A percentile compares a stretch with the other conserved stretches of the same genome.
These are phyloP conservation scores for Sicus ferrugineus DNA, from an alignment of 2,888 invertebrate species.

Conservation along the genomic window DNA sequence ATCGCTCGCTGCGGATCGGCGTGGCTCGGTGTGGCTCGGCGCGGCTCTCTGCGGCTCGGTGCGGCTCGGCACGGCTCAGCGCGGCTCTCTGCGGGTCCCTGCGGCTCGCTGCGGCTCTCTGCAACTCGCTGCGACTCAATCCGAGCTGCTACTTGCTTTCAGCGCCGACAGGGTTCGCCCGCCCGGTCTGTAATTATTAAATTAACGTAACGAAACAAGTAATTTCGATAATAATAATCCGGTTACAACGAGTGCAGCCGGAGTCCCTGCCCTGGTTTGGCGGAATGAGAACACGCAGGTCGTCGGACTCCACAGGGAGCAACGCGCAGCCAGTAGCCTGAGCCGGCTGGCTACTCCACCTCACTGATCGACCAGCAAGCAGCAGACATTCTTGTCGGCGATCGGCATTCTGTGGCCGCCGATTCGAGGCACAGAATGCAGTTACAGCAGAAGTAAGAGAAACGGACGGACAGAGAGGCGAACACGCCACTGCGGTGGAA, in stretches of 20 bases:
- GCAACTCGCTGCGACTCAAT: no score
- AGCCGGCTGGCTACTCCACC: neutral
- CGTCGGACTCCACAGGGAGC: slow-evolving; percentile 1
- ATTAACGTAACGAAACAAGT: slow-evolving; percentile 37
- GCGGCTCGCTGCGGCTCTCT: no score
- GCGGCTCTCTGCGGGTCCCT: neutral
- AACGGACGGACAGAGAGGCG: neutral
- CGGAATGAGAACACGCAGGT: neutral
- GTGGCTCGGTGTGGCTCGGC: no score
- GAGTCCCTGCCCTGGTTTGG: neutral
- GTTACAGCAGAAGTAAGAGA: neutral
- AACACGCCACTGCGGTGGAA: neutral
- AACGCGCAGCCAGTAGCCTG: no score
- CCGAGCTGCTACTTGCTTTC: no score
- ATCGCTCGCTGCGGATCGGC: no score
- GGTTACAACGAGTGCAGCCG: slow-evolving; percentile 19
- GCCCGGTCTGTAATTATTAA: slow-evolving; percentile 33
- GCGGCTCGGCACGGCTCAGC: neutral
- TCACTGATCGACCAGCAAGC: neutral
- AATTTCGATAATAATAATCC: slow-evolving; percentile 38
- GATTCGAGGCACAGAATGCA: no score
- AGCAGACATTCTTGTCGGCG: slow-evolving; percentile 9
- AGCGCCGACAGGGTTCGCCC: neutral
- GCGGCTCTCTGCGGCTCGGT: neutral
- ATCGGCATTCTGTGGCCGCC: neutral